These are phyloP conservation scores for Campylomormyrus numenius DNA, from an alignment of 2,113 vertebrate species.

Conservation along the genomic window DNA sequence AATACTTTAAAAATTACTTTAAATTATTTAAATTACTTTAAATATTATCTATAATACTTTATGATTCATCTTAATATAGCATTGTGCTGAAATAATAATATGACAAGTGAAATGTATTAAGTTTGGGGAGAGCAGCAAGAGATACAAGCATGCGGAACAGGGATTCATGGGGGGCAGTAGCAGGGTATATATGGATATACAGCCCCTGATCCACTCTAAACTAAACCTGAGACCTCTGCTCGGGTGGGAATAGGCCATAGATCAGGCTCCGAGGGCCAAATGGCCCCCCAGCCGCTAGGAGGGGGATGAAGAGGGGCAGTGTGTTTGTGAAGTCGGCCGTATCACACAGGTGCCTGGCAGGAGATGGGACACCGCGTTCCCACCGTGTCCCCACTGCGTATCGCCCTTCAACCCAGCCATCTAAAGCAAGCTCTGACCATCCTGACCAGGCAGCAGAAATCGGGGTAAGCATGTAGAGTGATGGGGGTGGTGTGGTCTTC, in stretches of 20 bases:
- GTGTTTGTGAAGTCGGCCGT: slow-evolving; percentile 21
- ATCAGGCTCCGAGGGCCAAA: background rate
- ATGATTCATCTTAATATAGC: background rate
- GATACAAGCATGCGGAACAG: background rate
- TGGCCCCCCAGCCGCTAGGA: background rate
- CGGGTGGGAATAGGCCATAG: slow-evolving; percentile 14
- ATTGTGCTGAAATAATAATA: background rate
- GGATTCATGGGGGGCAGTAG: background rate
- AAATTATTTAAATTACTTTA: background rate
- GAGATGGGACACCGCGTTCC: background rate
- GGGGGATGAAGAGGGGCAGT: slow-evolving; percentile 16
- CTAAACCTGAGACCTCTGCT: slow-evolving; percentile 5
- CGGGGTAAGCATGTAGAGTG: background rate
- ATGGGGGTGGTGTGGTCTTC: slow-evolving; percentile 3
- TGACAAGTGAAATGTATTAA: background rate
- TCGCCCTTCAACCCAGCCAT: background rate
- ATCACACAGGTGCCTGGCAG: slow-evolving; percentile 13
- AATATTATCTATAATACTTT: background rate
- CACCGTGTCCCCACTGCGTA: background rate
- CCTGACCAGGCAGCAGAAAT: background rate
- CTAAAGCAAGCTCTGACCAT: background rate
- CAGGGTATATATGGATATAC: background rate
- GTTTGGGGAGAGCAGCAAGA: background rate
- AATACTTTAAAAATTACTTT: background rate
- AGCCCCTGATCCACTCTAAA: background rate